Base-by-base conservation (phyloP, 2,797 vertebrate species). In the Varecia variegata region DNA sequence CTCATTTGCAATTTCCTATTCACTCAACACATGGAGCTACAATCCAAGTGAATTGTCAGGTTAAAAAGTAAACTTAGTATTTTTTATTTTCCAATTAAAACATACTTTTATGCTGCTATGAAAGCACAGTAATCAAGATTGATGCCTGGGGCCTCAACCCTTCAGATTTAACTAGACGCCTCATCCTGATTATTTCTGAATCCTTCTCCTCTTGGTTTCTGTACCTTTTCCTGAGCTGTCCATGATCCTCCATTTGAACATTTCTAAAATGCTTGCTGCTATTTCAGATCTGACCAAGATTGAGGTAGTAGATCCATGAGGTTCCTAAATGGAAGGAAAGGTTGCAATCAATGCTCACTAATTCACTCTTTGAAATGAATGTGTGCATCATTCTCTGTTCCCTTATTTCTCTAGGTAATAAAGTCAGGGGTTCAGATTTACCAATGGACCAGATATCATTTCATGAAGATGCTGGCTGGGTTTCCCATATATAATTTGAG, bases 1-100 rank as follows among this genome's bases (percentile, higher is more conserved):
- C 81, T 95, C 67, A 82, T 95, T 90, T 82, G 23, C 83, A 93
- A 77, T 88, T 94, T 96, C 60, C 60, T 90, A 40, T 68, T 86
- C 32, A 25, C 47, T 90, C 27, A 81, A 76, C 15, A 58, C 9
- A n/a, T 54, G 67, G 71, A 84, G 43, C 32, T 60, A 93, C 58
- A 65, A 88, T 96, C 54, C 52, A 94, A 82, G 54, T 38, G 52
- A 96, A 84, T 68, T 92, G 18, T 85, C 35, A 56, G 18, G n/a
- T 86, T 96, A 85, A 85, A 92, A 90, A 83, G 32, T 50, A 77
- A 92, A 68, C 15, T 60, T n/a, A 58, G 5, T 79, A 47, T 54
- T 79, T 96, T 89, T 83, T 56, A n/a, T 54, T 62, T 90, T 90
- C 58, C 25, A 92, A 25, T 71, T 76, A 93, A 83, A 70, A 71